phyloP scores from a whole-genome alignment of 1,140 invertebrate genomes.

The Brachionus rotundiformis region DNA sequence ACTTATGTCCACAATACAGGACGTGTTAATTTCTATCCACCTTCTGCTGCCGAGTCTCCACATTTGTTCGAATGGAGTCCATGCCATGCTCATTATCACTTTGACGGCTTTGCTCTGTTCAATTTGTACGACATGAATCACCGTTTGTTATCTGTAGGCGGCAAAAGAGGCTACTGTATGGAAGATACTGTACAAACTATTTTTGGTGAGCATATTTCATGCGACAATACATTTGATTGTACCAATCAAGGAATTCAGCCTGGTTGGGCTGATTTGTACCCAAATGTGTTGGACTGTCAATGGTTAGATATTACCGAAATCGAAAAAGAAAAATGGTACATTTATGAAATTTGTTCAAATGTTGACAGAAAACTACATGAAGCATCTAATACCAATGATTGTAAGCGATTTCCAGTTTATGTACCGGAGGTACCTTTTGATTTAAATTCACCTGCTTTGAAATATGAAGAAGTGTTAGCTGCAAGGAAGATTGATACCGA shows the following conservation, averaged over 20 bases:
- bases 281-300: slow-evolving; percentile 20
- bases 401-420: slow-evolving; percentile 3
- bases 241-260: not conserved
- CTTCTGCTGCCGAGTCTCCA: not conserved
- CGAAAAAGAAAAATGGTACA: slow-evolving; percentile 12
- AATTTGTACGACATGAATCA: not conserved
- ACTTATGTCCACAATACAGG: slow-evolving; percentile 15
- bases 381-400: slow-evolving; percentile 1
- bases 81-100: slow-evolving; percentile 27
- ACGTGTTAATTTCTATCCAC: not conserved
- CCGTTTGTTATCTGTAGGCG: not conserved
- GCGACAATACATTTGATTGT: slow-evolving; percentile 9
- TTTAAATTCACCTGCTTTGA: not conserved
- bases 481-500: not conserved
- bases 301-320: slow-evolving; percentile 31
- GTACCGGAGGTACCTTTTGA: not conserved
- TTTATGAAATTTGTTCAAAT: slow-evolving; percentile 25
- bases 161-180: slow-evolving; percentile 18
- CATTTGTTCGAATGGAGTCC: slow-evolving; percentile 20
- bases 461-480: not conserved
- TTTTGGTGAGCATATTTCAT: not conserved
- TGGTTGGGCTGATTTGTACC: slow-evolving; percentile 19
- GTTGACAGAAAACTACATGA: not conserved
- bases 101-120: slow-evolving; percentile 17
- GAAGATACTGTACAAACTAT: not conserved